Conservation (phyloP, 1,140 invertebrate species). For the Prorops nasuta region DNA sequence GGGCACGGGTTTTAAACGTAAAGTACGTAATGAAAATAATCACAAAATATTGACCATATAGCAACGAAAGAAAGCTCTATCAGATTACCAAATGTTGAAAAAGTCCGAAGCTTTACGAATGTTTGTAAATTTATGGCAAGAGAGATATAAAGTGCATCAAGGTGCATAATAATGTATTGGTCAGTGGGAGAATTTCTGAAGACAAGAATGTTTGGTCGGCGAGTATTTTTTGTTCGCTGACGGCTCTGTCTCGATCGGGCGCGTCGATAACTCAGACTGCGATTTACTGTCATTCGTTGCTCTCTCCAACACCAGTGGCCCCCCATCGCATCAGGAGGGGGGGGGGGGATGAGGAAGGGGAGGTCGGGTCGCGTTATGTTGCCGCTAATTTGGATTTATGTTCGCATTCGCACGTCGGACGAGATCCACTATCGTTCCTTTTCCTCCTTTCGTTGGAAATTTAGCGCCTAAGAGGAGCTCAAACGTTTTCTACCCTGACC, state of each 20-base stretch:
- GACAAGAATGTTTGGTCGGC: too few species aligned
- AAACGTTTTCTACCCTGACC: neutral
- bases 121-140: too few species aligned
- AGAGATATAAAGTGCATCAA: too few species aligned
- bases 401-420: conserved; percentile 33
- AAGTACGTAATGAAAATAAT: too few species aligned
- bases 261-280: conserved; percentile 13
- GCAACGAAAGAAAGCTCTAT: too few species aligned
- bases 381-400: conserved; percentile 48
- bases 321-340: conserved; percentile 1
- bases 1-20: too few species aligned
- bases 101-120: too few species aligned
- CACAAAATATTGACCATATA: too few species aligned
- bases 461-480: neutral
- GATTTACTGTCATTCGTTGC: conserved; percentile 27
- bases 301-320: neutral
- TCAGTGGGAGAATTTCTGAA: too few species aligned
- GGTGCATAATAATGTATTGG: too few species aligned
- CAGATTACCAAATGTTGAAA: too few species aligned
- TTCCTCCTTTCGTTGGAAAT: conserved; percentile 11
- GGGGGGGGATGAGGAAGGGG: neutral
- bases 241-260: conserved; percentile 10
- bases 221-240: conserved; percentile 1
- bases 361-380: conserved; percentile 24
- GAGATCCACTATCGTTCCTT: conserved; percentile 14